Evolutionary conservation across 2,888 invertebrate genomes (phyloP).

Genomic region (Coremacera marginata): DNA sequence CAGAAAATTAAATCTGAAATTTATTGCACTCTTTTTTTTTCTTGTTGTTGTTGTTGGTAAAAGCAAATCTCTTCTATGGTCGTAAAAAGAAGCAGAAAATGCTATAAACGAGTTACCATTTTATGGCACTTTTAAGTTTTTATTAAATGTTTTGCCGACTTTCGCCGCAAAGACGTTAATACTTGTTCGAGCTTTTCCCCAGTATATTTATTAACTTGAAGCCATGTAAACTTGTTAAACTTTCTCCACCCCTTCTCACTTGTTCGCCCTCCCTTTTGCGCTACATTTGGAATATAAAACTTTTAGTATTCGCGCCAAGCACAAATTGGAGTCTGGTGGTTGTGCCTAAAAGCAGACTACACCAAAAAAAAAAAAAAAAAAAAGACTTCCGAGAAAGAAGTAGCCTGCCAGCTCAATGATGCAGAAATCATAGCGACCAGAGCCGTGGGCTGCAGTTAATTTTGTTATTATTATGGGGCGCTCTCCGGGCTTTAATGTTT

Average conservation of each 20-base stretch:
- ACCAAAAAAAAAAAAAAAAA: too few relatives aligned
- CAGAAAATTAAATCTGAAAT: too few relatives aligned
- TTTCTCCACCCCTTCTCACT: not conserved
- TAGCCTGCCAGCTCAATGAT: not conserved
- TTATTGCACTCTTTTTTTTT: not conserved
- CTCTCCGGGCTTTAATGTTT: not conserved
- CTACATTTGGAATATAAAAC: not conserved
- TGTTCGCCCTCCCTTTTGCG: too few relatives aligned
- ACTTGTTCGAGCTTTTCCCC: constrained; percentile 3
- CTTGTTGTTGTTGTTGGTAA: not conserved
- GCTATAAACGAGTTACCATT: constrained; percentile 1
- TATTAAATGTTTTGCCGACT: constrained; percentile 8
- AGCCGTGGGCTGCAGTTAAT: constrained; percentile 13
- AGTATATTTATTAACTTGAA: constrained; percentile 11
- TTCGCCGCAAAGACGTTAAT: constrained; percentile 8
- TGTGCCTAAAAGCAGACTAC: constrained; percentile 18
- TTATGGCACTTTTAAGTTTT: constrained; percentile 17
- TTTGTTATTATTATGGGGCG: not conserved
- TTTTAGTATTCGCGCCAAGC: not conserved
- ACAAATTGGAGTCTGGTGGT: not conserved
- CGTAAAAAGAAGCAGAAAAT: not conserved
- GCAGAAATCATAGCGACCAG: constrained; percentile 5
- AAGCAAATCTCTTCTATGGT: too few relatives aligned
- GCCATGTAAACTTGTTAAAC: not conserved
- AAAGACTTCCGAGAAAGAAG: not conserved